These are phyloP conservation scores for Cynopterus brachyotis DNA, from an alignment of 2,113 vertebrate species.

Conservation along the genomic window DNA sequence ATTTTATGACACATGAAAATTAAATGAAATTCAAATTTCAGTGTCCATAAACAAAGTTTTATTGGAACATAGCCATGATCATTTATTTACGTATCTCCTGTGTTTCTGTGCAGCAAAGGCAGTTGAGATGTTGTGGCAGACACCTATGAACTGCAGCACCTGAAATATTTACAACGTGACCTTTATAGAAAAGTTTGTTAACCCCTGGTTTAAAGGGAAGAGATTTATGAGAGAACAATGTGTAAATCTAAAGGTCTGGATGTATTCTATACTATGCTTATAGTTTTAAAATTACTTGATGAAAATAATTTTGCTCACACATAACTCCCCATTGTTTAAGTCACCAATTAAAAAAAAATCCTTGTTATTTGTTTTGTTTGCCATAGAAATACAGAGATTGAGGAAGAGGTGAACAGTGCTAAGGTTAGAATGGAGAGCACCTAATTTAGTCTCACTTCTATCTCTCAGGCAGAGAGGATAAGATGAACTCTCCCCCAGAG, in stretches of 20 bases:
- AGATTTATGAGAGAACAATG: neutral
- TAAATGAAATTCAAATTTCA: neutral
- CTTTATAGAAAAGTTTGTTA: neutral
- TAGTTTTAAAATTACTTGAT: neutral
- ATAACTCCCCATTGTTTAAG: neutral
- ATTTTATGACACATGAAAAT: neutral
- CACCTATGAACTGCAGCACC: neutral
- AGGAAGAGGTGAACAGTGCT: neutral
- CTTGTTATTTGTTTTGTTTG: neutral
- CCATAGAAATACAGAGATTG: neutral
- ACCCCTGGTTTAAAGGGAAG: neutral
- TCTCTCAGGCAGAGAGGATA: neutral
- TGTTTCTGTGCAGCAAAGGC: neutral
- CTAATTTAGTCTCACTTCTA: neutral
- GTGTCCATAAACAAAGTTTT: neutral
- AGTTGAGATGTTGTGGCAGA: neutral
- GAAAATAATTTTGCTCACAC: neutral
- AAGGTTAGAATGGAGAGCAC: neutral
- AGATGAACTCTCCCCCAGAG: neutral
- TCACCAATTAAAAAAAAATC: neutral
- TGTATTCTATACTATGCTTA: neutral
- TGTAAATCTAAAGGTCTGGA: neutral
- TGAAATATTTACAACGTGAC: neutral
- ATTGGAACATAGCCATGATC: neutral
- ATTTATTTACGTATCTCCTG: neutral